Conservation (phyloP, 2,113 vertebrate genomes). For the Cynopterus brachyotis region DNA sequence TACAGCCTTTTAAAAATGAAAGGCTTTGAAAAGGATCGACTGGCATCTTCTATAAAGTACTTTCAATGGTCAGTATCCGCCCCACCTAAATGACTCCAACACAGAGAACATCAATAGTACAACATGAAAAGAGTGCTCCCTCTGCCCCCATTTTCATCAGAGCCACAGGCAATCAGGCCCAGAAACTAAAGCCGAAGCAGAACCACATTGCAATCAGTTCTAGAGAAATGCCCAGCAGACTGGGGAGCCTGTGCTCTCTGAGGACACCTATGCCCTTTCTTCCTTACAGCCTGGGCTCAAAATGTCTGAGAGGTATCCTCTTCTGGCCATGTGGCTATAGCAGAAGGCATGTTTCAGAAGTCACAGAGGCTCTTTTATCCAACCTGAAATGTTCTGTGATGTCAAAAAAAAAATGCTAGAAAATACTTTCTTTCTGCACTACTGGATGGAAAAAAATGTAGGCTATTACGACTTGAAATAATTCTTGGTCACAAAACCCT, state of each 20-base stretch:
- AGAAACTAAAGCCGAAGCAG: constrained; percentile 18
- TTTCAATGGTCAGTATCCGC: background rate
- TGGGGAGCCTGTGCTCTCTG: background rate
- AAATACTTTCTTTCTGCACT: constrained; percentile 45
- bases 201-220: background rate
- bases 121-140: background rate
- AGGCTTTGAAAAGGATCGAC: background rate
- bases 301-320: background rate
- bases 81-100: background rate
- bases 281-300: background rate
- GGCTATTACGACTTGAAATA: constrained; percentile 15
- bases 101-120: background rate
- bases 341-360: background rate
- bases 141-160: background rate
- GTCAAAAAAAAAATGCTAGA: background rate
- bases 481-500: constrained; percentile 28
- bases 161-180: background rate
- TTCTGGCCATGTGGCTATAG: background rate
- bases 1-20: background rate
- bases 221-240: background rate
- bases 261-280: background rate
- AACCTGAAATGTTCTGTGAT: background rate
- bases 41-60: background rate
- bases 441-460: background rate
- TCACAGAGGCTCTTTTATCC: background rate